phyloP scores from a whole-genome alignment of 37 sponge, comb jelly and placozoan species.

The Halisarca cf. caerulea region DNA sequence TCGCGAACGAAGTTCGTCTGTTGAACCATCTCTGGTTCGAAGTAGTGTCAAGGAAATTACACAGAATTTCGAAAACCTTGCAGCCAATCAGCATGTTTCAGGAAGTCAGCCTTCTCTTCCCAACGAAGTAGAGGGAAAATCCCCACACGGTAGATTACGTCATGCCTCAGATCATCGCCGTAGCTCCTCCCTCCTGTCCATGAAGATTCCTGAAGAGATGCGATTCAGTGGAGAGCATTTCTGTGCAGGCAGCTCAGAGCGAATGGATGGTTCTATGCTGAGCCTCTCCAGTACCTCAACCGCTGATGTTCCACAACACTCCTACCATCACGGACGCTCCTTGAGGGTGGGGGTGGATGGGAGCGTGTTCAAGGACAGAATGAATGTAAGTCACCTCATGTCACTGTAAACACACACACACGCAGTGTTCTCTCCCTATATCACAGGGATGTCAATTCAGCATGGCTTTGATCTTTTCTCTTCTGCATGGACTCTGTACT shows the following conservation, averaged over 20 bases:
- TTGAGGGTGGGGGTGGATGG: slow-evolving; percentile 70
- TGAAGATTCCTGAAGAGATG: neutral
- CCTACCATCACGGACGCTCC: neutral
- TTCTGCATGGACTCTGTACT: too few relatives aligned
- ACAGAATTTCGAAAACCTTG: slow-evolving; percentile 8
- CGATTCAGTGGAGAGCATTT: neutral
- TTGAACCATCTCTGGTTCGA: neutral
- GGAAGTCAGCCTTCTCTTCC: neutral
- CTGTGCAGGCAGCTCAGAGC: neutral
- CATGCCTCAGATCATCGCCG: neutral
- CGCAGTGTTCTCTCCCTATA: too few relatives aligned
- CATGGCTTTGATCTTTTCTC: too few relatives aligned
- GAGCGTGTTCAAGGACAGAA: slow-evolving; percentile 60
- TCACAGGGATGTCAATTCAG: too few relatives aligned
- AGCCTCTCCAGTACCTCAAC: slow-evolving; percentile 23
- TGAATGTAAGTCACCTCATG: slow-evolving; percentile 23
- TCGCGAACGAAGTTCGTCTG: neutral
- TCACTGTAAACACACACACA: slow-evolving; percentile 1
- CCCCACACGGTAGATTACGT: neutral
- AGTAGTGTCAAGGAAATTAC: slow-evolving; percentile 16
- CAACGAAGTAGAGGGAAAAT: too few relatives aligned
- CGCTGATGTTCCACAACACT: neutral
- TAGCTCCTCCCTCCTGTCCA: slow-evolving; percentile 7
- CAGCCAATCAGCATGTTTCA: neutral
- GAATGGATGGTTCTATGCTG: neutral